These are phyloP conservation scores for Takifugu flavidus DNA, from an alignment of 2,113 vertebrate species.

Conservation along the genomic window DNA sequence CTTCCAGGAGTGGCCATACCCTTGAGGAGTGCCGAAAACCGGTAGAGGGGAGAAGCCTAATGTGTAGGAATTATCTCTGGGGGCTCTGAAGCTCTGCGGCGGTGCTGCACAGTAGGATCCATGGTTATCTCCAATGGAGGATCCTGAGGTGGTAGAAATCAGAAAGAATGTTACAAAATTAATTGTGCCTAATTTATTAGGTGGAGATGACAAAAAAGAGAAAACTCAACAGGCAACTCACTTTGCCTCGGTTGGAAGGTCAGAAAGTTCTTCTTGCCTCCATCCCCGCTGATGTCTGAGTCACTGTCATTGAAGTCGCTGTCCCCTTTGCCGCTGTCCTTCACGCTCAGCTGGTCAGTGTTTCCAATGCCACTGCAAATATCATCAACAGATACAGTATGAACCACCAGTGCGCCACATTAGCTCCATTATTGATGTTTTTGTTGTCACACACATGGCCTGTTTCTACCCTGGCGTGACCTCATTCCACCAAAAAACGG, in stretches of 20 bases:
- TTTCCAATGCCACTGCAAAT: conserved; percentile 63
- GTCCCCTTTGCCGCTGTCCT: conserved; percentile 79
- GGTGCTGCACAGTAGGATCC: conserved; percentile 52
- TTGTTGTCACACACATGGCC: conserved; percentile 14
- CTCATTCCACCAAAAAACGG: conserved; percentile 35
- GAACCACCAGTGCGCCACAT: conserved; percentile 50
- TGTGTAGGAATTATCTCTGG: conserved; percentile 59
- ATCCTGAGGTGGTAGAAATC: conserved; percentile 49
- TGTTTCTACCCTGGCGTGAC: conserved; percentile 23
- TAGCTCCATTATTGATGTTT: conserved; percentile 65
- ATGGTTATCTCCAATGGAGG: conserved; percentile 55
- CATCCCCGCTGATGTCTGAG: conserved; percentile 67
- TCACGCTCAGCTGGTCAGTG: conserved; percentile 77
- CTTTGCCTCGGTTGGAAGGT: conserved; percentile 64
- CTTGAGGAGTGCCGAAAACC: conserved; percentile 46
- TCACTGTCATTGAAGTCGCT: conserved; percentile 78
- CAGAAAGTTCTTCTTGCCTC: conserved; percentile 61
- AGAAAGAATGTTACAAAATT: neutral
- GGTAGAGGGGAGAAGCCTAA: conserved; percentile 64
- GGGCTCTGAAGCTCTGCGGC: conserved; percentile 42
- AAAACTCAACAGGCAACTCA: conserved; percentile 32
- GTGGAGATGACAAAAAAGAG: neutral
- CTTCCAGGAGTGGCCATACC: conserved; percentile 47
- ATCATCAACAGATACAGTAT: conserved; percentile 61
- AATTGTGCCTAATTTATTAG: neutral